Evolutionary conservation across 2,113 vertebrate species (phyloP).

Genomic region (Regulus satrapa): DNA sequence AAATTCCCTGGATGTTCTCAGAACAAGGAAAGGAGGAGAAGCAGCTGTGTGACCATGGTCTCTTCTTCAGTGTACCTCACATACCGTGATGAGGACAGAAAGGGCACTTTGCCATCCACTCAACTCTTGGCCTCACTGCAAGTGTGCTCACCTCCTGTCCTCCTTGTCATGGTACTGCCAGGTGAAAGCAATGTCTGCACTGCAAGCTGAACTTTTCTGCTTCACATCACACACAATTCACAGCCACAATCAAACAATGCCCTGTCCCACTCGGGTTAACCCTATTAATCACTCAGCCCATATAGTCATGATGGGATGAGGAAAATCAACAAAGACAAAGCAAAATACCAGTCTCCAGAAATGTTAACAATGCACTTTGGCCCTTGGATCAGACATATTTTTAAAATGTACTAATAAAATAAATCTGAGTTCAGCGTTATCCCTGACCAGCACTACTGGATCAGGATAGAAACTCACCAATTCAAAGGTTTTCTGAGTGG

Average conservation of each 20-base stretch:
- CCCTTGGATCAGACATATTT: not conserved
- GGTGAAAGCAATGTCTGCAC: not conserved
- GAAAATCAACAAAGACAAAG: not conserved
- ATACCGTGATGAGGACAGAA: not conserved
- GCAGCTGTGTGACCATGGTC: accelerated
- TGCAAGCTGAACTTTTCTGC: not conserved
- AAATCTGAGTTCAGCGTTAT: not conserved
- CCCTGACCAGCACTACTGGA: not conserved
- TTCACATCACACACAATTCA: not conserved
- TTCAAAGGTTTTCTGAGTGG: not conserved
- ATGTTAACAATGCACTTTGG: not conserved
- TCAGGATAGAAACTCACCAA: not conserved
- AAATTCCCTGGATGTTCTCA: not conserved
- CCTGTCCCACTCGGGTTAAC: not conserved
- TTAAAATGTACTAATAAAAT: no score
- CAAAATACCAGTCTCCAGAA: not conserved
- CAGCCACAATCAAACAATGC: not conserved
- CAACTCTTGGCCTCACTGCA: not conserved
- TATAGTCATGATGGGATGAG: not conserved
- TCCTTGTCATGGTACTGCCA: not conserved
- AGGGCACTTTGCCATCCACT: not conserved
- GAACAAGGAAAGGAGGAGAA: not conserved
- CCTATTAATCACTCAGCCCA: accelerated
- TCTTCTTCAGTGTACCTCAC: not conserved
- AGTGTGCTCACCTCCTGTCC: not conserved